Evolutionary conservation across 2,888 invertebrate genomes (phyloP).

Genomic region (Pristionchus fissidentatus): DNA sequence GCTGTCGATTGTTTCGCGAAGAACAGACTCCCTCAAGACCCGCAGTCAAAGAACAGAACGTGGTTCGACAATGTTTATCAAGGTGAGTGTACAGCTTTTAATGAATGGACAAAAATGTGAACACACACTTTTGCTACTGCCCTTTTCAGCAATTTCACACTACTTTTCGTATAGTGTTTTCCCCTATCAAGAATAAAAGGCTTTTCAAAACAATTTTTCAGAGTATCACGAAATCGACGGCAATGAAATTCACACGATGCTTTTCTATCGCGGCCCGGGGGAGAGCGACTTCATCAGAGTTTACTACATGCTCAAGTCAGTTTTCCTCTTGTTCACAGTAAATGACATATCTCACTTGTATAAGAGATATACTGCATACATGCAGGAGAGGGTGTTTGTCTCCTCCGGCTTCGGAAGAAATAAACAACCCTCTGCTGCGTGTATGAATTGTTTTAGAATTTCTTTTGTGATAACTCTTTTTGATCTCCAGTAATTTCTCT

Average conservation of each 20-base stretch:
- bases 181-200: too few species aligned
- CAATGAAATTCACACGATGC: not conserved
- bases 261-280: not conserved
- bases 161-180: not conserved
- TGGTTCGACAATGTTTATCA: conserved; percentile 18
- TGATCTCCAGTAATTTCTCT: too few species aligned
- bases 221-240: not conserved
- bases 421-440: too few species aligned
- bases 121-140: too few species aligned
- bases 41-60: not conserved
- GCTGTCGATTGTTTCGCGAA: conserved; percentile 6
- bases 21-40: conserved; percentile 1
- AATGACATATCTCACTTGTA: too few species aligned
- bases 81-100: not conserved
- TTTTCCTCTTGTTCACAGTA: not conserved
- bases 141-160: too few species aligned
- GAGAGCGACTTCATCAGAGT: not conserved
- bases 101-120: too few species aligned
- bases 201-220: not conserved
- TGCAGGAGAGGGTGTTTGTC: too few species aligned
- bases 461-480: too few species aligned
- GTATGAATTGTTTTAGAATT: too few species aligned
- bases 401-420: too few species aligned
- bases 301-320: not conserved
- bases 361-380: not conserved